Percentiles rank a stretch among this genome's conserved stretches.
Conservation (phyloP, 2,888 invertebrate species). For the Mimumesa dahlbomi region DNA sequence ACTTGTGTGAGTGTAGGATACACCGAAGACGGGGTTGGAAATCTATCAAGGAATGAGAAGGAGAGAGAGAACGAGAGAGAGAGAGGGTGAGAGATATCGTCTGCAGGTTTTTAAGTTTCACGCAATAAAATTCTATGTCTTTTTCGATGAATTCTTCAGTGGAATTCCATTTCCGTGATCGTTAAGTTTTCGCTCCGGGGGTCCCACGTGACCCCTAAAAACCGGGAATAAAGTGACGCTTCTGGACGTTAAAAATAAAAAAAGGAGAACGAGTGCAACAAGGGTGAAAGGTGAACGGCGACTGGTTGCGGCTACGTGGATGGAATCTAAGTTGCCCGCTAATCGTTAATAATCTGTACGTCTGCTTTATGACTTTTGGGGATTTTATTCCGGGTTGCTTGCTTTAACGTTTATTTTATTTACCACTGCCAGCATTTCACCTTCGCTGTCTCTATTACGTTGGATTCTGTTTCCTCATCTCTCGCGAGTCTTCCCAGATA, state of each 20-base stretch:
- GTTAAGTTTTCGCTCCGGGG: conserved; percentile 46
- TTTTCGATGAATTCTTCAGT: conserved; percentile 60
- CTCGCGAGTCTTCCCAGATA: too few species aligned
- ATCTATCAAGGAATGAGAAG: too few species aligned
- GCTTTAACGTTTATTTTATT: background rate
- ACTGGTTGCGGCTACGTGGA: conserved; percentile 53
- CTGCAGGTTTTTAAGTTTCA: conserved; percentile 28
- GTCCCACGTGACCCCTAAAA: conserved; percentile 56
- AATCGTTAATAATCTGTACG: conserved; percentile 43
- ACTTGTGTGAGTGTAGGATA: too few species aligned
- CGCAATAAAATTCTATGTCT: conserved; percentile 42
- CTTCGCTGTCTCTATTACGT: too few species aligned
- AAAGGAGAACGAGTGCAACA: conserved; percentile 41
- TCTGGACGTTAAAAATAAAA: conserved; percentile 45
- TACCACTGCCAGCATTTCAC: background rate
- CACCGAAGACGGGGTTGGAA: too few species aligned
- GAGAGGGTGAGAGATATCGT: conserved; percentile 22
- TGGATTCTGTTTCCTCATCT: too few species aligned
- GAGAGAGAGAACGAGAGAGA: too few species aligned
- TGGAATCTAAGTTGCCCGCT: conserved; percentile 40
- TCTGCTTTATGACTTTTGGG: conserved; percentile 23
- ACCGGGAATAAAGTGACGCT: conserved; percentile 46
- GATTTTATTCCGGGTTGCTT: background rate
- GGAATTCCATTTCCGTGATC: conserved; percentile 47
- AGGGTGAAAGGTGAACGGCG: conserved; percentile 51